Base-by-base conservation (phyloP, 35 echinoderm and acorn worm genomes). In the Hemicentrotus pulcherrimus region DNA sequence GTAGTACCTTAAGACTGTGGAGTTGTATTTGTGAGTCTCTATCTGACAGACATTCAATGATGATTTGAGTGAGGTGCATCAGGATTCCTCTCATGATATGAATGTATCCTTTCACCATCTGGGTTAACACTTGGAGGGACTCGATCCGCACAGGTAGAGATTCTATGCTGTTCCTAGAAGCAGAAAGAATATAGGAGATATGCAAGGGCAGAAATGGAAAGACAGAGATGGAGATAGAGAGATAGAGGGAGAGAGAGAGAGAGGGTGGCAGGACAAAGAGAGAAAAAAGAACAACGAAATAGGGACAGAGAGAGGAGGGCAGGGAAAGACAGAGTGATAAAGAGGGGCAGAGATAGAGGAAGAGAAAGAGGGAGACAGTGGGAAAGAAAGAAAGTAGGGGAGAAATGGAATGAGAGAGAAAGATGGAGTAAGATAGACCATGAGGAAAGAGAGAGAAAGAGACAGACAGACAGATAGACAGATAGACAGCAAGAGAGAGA, bases 101-200 rank as follows among this genome's bases (percentile, higher is more conserved):
- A 89, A 99, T 97, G 61, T 99, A 99, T 91, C 96, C 94, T 86
- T 99, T 99, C 85, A 97, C 97, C 70, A 99, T 86, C 94, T 99
- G 98, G 52, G 97, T 97, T 48, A 99, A 59, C 45, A 99, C 98
- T 85, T 99, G 98, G 28, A 99, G 94, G 52, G 98, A 97, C 94
- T 99, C 98, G n/a, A 99, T 86, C 47, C 96, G 95, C 18, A 99
- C 98, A 32, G 98, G 98, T 32, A 99, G 95, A 19, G 96, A 95
- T 94, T 99, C 98, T 55, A 61, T 88, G n/a, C 92, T 46, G 28
- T 85, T 86, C 33, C 31, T 50, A 52, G 47, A 94, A 0, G 19
- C 11, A 31, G 1, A 30, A 22, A 48, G 88, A 18, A 3, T 0
- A 88, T 4, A 88, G 9, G 35, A 41, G 35, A 41, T 41, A 48